Conservation (phyloP, 2,888 invertebrate species). For the Sinohyriopsis cumingii region DNA sequence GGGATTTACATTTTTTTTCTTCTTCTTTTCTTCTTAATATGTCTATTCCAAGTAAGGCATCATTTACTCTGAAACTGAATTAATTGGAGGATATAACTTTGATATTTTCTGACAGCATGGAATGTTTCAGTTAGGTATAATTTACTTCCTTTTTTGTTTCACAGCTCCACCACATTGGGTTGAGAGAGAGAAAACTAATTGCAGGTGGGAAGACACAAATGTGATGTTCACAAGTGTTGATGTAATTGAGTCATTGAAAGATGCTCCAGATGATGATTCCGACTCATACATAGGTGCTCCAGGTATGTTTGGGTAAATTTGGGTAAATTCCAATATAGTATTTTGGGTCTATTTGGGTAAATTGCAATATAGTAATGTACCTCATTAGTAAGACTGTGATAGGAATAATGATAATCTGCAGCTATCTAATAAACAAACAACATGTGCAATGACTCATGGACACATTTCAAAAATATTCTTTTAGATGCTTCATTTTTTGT, state of each 20-base stretch:
- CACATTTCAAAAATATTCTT: no score
- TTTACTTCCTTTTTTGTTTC: constrained; percentile 2
- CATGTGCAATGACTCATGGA: no score
- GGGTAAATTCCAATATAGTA: neutral
- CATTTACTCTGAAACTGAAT: no score
- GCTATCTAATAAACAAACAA: no score
- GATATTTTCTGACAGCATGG: no score
- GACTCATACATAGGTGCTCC: constrained; percentile 28
- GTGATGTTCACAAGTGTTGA: constrained; percentile 51
- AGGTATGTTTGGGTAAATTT: constrained; percentile 9
- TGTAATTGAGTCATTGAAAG: constrained; percentile 25
- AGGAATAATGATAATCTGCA: no score
- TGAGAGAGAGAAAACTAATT: constrained; percentile 13
- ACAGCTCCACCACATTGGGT: constrained; percentile 8
- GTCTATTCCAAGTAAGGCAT: no score
- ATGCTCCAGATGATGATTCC: constrained; percentile 23
- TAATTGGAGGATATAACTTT: no score
- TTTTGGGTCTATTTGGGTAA: neutral
- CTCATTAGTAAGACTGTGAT: no score
- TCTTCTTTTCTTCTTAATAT: no score
- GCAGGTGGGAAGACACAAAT: constrained; percentile 45
- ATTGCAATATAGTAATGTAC: neutral
- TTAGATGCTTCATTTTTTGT: no score
- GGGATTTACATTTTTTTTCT: no score
- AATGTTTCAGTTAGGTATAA: neutral